Conservation (phyloP, 2,113 vertebrate species). For the Grallaria varia region DNA sequence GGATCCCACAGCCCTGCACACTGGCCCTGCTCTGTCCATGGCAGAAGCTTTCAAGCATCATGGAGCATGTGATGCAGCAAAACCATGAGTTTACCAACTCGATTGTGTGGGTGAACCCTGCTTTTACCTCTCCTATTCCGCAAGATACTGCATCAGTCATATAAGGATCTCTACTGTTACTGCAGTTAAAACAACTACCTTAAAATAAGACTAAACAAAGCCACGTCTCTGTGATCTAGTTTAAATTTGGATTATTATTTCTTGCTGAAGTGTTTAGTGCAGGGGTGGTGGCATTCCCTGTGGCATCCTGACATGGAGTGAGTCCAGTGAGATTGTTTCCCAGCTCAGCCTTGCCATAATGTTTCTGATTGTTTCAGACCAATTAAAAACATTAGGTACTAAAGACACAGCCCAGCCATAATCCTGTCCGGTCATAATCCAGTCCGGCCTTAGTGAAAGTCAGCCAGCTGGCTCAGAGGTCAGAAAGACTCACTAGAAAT, state of each 20-base stretch:
- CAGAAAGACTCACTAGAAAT: neutral
- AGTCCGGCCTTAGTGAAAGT: neutral
- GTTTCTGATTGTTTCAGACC: neutral
- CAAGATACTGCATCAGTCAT: neutral
- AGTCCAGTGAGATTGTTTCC: accelerated
- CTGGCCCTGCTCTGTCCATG: neutral
- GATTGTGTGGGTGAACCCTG: neutral
- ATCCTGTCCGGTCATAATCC: neutral
- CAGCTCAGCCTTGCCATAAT: neutral
- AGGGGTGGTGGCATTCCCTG: neutral
- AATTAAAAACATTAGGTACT: neutral
- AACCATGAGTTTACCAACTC: neutral
- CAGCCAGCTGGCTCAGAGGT: neutral
- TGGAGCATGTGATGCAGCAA: neutral
- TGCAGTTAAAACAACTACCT: neutral
- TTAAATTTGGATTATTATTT: neutral
- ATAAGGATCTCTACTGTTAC: neutral
- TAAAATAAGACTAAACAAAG: neutral
- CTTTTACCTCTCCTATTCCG: neutral
- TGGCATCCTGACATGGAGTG: neutral
- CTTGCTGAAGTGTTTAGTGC: neutral
- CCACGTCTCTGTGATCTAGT: neutral
- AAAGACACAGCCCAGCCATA: neutral
- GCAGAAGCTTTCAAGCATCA: neutral
- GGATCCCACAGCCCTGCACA: neutral